Evolutionary conservation across 2,888 invertebrate genomes (phyloP).

Genomic region (Criorhina ranunculi): DNA sequence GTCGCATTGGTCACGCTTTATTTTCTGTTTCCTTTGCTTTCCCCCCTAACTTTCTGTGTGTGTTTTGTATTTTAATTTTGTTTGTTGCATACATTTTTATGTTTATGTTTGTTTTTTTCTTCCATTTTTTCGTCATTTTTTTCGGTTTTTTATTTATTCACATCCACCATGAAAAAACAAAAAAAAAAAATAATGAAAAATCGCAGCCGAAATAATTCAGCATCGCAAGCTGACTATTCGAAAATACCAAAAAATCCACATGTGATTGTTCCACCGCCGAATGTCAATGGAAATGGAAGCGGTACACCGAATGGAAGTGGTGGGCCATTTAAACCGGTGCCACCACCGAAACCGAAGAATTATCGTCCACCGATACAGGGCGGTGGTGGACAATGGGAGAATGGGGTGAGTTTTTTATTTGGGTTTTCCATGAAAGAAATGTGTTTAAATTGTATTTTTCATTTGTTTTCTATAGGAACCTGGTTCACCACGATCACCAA

Average conservation of each 20-base stretch:
- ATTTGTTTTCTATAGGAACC: conserved; percentile 80
- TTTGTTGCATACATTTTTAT: conserved; percentile 74
- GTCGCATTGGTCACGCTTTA: conserved; percentile 23
- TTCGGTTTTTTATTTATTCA: conserved; percentile 70
- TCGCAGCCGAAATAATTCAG: conserved; percentile 86
- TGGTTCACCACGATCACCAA: conserved; percentile 84
- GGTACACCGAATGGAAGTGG: conserved; percentile 82
- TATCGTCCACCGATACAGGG: conserved; percentile 90
- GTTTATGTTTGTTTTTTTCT: conserved; percentile 68
- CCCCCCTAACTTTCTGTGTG: conserved; percentile 40
- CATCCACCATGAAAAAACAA: conserved; percentile 55
- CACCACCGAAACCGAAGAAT: conserved; percentile 96
- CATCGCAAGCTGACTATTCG: conserved; percentile 87
- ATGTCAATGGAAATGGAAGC: conserved; percentile 80
- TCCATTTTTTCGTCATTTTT: conserved; percentile 71
- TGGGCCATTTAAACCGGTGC: conserved; percentile 92
- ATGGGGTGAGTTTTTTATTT: conserved; percentile 83
- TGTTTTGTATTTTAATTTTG: conserved; percentile 55
- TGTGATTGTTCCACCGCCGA: conserved; percentile 80
- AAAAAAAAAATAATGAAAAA: conserved; percentile 33
- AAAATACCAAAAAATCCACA: conserved; percentile 84
- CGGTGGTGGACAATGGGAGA: conserved; percentile 84
- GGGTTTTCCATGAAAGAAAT: background rate
- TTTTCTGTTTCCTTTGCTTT: conserved; percentile 33
- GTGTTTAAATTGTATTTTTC: conserved; percentile 24